Conservation (phyloP, 2,797 vertebrate genomes). For the Anguilla obscura region DNA sequence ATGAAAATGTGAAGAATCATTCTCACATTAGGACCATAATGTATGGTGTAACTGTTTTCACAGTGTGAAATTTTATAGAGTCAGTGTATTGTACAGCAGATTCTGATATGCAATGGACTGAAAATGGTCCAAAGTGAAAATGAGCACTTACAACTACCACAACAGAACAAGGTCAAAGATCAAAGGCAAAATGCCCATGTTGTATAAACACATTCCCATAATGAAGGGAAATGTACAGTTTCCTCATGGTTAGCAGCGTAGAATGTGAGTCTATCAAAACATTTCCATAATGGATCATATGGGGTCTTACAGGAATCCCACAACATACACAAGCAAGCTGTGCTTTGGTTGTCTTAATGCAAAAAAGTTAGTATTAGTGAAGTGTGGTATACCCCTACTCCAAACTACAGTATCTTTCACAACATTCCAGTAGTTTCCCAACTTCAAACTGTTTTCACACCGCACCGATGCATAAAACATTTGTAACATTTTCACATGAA, state of each 20-base stretch:
- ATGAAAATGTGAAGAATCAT: not conserved
- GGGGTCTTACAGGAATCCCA: not conserved
- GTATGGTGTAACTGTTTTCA: not conserved
- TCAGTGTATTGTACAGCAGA: not conserved
- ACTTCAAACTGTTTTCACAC: not conserved
- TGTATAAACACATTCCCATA: not conserved
- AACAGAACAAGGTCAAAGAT: not conserved
- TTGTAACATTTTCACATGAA: not conserved
- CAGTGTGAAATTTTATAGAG: not conserved
- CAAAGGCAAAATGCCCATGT: not conserved
- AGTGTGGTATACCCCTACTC: not conserved
- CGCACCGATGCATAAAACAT: not conserved
- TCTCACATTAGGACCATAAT: not conserved
- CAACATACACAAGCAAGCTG: not conserved
- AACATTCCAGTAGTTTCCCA: not conserved
- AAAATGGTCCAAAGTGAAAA: not conserved
- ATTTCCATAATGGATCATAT: not conserved
- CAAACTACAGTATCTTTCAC: not conserved
- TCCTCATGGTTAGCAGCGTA: not conserved
- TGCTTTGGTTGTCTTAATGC: not conserved
- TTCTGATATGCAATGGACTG: not conserved
- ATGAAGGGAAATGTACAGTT: not conserved
- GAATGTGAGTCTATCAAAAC: not conserved
- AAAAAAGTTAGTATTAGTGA: not conserved
- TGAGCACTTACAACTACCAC: not conserved